phyloP scores from a whole-genome alignment of 2,113 vertebrate genomes.

The Lanius collurio region DNA sequence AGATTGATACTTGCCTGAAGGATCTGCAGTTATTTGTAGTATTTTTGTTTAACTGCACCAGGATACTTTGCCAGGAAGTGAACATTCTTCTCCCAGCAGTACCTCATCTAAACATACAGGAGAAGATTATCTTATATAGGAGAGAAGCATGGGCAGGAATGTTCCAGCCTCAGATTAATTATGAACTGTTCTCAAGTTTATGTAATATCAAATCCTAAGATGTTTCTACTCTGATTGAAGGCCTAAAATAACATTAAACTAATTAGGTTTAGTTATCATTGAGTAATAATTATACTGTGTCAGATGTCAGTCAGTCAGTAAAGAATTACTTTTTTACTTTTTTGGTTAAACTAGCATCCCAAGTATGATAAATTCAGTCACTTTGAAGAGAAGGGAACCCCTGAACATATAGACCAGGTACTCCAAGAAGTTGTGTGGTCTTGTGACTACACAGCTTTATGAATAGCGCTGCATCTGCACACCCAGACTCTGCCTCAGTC shows the following conservation, averaged over 20 bases:
- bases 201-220: not conserved
- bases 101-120: not conserved
- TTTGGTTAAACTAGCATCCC: not conserved
- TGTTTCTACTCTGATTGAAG: not conserved
- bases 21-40: not conserved
- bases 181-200: not conserved
- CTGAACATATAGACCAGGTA: not conserved
- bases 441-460: not conserved
- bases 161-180: not conserved
- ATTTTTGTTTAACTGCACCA: not conserved
- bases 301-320: not conserved
- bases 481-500: not conserved
- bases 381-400: not conserved
- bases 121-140: not conserved
- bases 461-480: no score
- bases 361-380: not conserved
- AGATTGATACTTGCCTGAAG: constrained; percentile 52
- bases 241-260: constrained; percentile 5
- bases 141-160: not conserved
- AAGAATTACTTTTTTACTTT: not conserved
- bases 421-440: not conserved
- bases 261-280: not conserved
- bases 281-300: not conserved
- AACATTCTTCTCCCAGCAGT: not conserved
- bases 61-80: not conserved